Evolutionary conservation across 2,888 invertebrate species (phyloP).

Genomic region (Melangyna quadrimaculata): DNA sequence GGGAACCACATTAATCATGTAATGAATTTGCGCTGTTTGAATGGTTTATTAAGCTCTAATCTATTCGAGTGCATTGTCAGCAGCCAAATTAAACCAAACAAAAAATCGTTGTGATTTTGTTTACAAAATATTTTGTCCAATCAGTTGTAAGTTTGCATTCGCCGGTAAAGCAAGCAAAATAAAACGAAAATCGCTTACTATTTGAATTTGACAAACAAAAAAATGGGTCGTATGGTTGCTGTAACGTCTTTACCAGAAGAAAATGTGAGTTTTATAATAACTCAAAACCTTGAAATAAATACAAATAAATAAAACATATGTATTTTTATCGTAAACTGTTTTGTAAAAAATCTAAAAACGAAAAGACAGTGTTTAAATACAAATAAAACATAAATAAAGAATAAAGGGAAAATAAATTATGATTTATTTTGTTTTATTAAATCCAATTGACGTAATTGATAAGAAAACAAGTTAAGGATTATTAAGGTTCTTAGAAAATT

Average conservation of each 20-base stretch:
- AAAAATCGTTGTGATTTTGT: slow-evolving; percentile 9
- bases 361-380: no score
- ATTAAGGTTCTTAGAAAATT: no score
- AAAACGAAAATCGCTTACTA: not conserved
- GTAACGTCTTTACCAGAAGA: slow-evolving; percentile 6
- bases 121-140: slow-evolving; percentile 38
- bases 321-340: not conserved
- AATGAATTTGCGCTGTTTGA: slow-evolving; percentile 21
- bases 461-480: no score
- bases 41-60: slow-evolving; percentile 5
- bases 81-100: slow-evolving; percentile 18
- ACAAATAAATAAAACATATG: not conserved
- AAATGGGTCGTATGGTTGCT: slow-evolving; percentile 41
- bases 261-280: slow-evolving; percentile 4
- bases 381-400: no score
- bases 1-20: slow-evolving; percentile 5
- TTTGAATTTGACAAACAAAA: not conserved
- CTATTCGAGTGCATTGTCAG: slow-evolving; percentile 47
- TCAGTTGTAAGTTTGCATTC: slow-evolving; percentile 57
- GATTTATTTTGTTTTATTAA: no score
- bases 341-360: not conserved
- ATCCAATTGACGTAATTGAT: no score
- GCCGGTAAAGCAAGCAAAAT: slow-evolving; percentile 31
- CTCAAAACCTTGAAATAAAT: not conserved
- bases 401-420: no score